Percentiles rank a stretch among this genome's conserved stretches.
Evolutionary conservation across 2,797 vertebrate species (phyloP).

Genomic region (Hozukius guyotensis): DNA sequence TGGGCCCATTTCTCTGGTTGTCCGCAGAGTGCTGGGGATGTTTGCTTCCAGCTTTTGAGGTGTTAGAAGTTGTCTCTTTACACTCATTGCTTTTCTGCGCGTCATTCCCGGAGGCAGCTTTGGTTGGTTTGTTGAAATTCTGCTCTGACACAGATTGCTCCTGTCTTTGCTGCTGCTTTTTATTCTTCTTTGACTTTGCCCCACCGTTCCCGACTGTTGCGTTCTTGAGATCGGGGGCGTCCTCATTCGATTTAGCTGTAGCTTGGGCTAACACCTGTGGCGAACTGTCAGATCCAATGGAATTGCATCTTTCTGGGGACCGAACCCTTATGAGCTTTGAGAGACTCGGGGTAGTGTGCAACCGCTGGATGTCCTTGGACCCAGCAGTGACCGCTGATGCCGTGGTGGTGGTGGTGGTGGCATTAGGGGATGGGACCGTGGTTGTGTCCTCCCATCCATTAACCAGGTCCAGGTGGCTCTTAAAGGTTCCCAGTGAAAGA

Average conservation of each 20-base stretch:
- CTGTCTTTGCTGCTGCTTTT: constrained; percentile 87
- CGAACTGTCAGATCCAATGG: constrained; percentile 62
- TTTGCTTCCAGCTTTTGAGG: constrained; percentile 73
- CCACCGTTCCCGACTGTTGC: constrained; percentile 56
- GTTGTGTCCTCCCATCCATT: constrained; percentile 83
- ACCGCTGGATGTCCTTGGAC: constrained; percentile 89
- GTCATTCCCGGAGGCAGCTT: constrained; percentile 70
- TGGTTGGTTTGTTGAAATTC: constrained; percentile 62
- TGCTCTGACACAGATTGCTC: constrained; percentile 72
- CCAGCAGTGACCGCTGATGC: constrained; percentile 51
- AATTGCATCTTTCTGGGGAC: constrained; percentile 88
- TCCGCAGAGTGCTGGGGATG: constrained; percentile 70
- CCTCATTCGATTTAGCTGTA: constrained; percentile 80
- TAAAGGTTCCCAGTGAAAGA: constrained; percentile 90
- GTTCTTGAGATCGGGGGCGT: constrained; percentile 77
- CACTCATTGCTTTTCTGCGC: constrained; percentile 71
- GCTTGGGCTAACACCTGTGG: constrained; percentile 71
- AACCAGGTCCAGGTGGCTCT: constrained; percentile 86
- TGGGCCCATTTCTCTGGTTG: constrained; percentile 71
- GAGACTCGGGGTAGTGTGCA: constrained; percentile 90
- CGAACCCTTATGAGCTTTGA: constrained; percentile 94
- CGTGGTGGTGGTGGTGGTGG: constrained; percentile 35
- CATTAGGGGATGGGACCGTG: constrained; percentile 47
- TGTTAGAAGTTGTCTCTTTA: constrained; percentile 65
- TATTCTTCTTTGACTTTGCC: constrained; percentile 89